phyloP scores from a whole-genome alignment of 2,888 invertebrate genomes.

The Nasonovia ribisnigri region DNA sequence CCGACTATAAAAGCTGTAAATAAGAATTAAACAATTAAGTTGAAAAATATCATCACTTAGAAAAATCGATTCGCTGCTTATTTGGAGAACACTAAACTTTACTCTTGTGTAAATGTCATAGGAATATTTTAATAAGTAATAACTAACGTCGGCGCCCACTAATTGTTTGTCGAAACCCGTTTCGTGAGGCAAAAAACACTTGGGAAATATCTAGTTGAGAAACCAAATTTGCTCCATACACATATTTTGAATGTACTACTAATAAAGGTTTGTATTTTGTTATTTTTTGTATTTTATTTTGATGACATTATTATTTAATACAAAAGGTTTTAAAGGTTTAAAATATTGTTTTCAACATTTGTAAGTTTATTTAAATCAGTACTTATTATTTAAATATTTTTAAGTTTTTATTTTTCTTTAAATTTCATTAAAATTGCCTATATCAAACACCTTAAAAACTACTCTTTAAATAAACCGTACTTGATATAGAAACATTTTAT shows the following conservation, averaged over 20 bases:
- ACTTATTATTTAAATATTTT: background rate
- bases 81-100: background rate
- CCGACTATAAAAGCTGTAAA: conserved; percentile 74
- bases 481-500: background rate
- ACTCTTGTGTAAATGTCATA: background rate
- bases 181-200: background rate
- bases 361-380: background rate
- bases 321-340: background rate
- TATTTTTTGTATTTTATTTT: background rate
- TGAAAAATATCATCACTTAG: background rate
- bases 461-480: background rate
- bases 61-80: background rate
- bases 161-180: background rate
- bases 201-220: background rate
- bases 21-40: background rate
- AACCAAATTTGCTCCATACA: background rate
- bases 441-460: background rate
- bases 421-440: background rate
- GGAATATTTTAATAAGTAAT: background rate
- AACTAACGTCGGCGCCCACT: background rate
- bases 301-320: too few relatives aligned
- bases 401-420: background rate
- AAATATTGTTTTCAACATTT: background rate
- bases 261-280: too few relatives aligned
- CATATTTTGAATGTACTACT: background rate